These are phyloP conservation scores for Oxystoma pomonae DNA, from an alignment of 2,888 invertebrate species.

Conservation along the genomic window DNA sequence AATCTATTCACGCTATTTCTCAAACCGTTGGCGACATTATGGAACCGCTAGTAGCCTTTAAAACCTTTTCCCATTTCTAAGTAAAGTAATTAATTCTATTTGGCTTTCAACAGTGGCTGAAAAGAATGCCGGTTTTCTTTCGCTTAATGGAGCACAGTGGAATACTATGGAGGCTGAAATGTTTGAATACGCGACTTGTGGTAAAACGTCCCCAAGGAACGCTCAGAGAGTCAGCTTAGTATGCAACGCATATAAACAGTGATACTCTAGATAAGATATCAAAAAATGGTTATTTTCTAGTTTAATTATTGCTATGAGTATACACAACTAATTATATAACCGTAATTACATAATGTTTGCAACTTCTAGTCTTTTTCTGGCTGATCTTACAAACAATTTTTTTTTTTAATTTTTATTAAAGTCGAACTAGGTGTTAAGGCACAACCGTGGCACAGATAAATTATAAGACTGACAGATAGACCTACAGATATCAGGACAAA, in stretches of 20 bases:
- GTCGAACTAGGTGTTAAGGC: too few species aligned
- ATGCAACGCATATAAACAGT: constrained; percentile 21
- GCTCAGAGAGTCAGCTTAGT: constrained; percentile 17
- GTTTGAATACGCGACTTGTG: constrained; percentile 19
- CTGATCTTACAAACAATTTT: too few species aligned
- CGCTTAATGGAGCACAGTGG: not conserved
- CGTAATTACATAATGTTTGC: too few species aligned
- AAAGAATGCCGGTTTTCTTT: not conserved
- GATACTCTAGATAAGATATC: not conserved
- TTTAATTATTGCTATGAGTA: too few species aligned
- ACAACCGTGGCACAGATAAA: too few species aligned
- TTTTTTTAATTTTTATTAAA: too few species aligned
- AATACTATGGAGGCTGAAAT: constrained; percentile 4
- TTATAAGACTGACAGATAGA: too few species aligned
- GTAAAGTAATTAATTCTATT: not conserved
- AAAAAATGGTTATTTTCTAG: too few species aligned
- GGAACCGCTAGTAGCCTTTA: not conserved
- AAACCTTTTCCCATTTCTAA: not conserved
- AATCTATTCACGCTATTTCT: not conserved
- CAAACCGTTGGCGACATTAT: not conserved
- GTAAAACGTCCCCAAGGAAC: constrained; percentile 16
- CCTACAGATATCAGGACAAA: too few species aligned
- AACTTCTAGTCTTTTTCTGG: too few species aligned
- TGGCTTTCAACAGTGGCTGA: not conserved
- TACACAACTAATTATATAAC: too few species aligned